Percentiles rank a stretch among this genome's conserved stretches.
phyloP scores from a whole-genome alignment of 2,113 vertebrate genomes.

The Crotalus viridis region DNA sequence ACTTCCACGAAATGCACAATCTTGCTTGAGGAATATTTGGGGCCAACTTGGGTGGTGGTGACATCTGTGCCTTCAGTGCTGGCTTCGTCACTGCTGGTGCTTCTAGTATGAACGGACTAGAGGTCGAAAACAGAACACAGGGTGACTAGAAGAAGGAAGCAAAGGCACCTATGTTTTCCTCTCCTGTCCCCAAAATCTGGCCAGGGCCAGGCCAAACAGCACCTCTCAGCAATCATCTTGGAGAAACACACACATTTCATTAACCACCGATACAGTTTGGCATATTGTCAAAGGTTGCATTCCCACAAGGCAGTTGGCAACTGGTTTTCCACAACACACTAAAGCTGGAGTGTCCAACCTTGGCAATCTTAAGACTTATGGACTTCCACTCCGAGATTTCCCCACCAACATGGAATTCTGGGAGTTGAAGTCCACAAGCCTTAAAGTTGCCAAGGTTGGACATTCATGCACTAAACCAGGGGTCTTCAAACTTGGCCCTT shows the following conservation, averaged over 20 bases:
- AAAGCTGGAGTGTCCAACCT: too few relatives aligned
- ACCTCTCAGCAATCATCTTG: background rate
- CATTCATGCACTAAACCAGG: too few relatives aligned
- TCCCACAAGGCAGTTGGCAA: background rate
- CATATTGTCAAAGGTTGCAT: background rate
- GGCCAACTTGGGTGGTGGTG: rapidly evolving
- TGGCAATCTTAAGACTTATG: too few relatives aligned
- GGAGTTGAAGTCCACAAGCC: too few relatives aligned
- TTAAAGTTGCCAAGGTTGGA: too few relatives aligned
- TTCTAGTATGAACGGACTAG: slow-evolving; percentile 22
- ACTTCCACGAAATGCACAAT: background rate
- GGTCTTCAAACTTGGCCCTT: too few relatives aligned
- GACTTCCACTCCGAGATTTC: too few relatives aligned
- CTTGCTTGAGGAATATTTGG: slow-evolving; percentile 33
- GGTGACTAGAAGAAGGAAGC: background rate
- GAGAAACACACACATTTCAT: background rate
- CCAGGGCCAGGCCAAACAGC: background rate
- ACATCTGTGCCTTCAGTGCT: background rate
- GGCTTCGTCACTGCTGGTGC: background rate
- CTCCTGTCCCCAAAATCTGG: background rate
- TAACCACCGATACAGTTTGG: background rate
- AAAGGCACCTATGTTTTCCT: background rate
- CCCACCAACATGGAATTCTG: too few relatives aligned
- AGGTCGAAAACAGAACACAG: background rate
- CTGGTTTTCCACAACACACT: background rate